A percentile compares a stretch with the other conserved stretches of the same genome.
These are phyloP conservation scores for Poliocrania exsul DNA, from an alignment of 2,797 vertebrate species.

Conservation along the genomic window DNA sequence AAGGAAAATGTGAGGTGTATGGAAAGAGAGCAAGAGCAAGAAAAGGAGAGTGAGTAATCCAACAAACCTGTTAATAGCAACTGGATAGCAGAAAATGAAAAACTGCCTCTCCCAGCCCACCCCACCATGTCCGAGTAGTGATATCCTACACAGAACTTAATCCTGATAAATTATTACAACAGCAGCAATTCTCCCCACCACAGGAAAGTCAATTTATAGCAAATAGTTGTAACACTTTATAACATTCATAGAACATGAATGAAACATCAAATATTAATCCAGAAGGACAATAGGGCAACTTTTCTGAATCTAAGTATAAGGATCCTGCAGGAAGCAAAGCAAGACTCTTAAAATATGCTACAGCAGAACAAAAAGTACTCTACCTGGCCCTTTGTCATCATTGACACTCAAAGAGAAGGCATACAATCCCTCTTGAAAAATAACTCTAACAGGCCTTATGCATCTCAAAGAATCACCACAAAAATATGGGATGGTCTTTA, in stretches of 20 bases:
- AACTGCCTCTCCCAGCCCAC: neutral
- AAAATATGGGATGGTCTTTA: neutral
- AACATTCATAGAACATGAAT: neutral
- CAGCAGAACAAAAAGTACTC: neutral
- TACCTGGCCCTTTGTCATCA: neutral
- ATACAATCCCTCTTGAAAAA: neutral
- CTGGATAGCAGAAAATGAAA: neutral
- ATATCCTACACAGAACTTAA: neutral
- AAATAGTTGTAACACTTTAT: neutral
- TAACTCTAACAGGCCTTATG: neutral
- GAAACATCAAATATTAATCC: neutral
- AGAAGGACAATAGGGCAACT: neutral
- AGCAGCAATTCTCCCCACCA: neutral
- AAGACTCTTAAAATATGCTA: neutral
- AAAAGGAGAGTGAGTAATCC: neutral
- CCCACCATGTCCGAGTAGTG: neutral
- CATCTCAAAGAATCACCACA: neutral
- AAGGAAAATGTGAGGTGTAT: slow-evolving; percentile 52
- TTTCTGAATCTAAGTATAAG: neutral
- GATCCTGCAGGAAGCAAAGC: neutral
- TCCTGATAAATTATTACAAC: neutral
- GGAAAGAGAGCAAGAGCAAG: slow-evolving; percentile 26
- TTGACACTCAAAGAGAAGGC: neutral
- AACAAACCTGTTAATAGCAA: neutral
- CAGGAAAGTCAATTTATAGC: neutral